Evolutionary conservation across 2,888 invertebrate genomes (phyloP).

Genomic region (Ischnus inquisitorius): DNA sequence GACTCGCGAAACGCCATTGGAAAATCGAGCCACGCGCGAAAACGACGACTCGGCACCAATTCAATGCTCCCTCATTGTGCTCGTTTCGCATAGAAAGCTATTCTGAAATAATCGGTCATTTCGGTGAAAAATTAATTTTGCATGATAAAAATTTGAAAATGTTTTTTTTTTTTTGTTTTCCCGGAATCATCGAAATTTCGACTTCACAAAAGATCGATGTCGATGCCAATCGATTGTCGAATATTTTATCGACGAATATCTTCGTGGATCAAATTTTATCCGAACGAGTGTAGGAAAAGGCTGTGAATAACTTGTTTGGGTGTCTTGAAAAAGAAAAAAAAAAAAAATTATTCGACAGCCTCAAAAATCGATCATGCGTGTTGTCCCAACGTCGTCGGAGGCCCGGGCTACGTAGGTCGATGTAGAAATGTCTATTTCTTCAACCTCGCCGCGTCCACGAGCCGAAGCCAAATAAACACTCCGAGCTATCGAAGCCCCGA

Average conservation of each 20-base stretch:
- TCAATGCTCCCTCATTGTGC: too few relatives aligned
- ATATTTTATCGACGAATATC: not conserved
- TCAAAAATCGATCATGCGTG: conserved; percentile 41
- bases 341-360: not conserved
- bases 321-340: conserved; percentile 22
- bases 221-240: too few relatives aligned
- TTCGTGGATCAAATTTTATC: not conserved
- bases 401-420: conserved; percentile 21
- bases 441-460: conserved; percentile 59
- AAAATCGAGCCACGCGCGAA: not conserved
- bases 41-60: not conserved
- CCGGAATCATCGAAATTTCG: too few relatives aligned
- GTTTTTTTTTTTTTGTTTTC: too few relatives aligned
- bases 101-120: too few relatives aligned
- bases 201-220: too few relatives aligned
- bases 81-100: too few relatives aligned
- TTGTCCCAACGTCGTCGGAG: not conserved
- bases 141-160: too few relatives aligned
- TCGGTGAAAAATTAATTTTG: too few relatives aligned
- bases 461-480: conserved; percentile 80
- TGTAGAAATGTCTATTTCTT: conserved; percentile 29
- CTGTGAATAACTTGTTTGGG: not conserved
- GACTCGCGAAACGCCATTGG: not conserved
- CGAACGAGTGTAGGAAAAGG: not conserved
- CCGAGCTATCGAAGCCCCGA: conserved; percentile 59